These are phyloP conservation scores for Ptilorrhoa leucosticta DNA, from an alignment of 2,113 vertebrate species.

Conservation along the genomic window DNA sequence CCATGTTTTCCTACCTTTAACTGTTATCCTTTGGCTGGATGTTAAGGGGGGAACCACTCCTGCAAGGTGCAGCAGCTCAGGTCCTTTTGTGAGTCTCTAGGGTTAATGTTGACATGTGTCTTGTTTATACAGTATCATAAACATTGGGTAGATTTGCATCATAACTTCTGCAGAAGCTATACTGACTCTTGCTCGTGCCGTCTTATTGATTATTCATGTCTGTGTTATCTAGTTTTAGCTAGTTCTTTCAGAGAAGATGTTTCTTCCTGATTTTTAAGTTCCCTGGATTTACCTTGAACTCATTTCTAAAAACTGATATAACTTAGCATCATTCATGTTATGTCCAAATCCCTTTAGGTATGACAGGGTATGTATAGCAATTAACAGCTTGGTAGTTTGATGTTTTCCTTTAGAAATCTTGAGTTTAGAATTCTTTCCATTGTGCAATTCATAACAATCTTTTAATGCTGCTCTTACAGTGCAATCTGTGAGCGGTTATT, in stretches of 20 bases:
- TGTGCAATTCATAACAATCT: not conserved
- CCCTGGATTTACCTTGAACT: not conserved
- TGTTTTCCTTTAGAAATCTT: not conserved
- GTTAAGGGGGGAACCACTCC: not conserved
- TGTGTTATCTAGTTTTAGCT: not conserved
- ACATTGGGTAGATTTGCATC: not conserved
- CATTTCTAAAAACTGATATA: not conserved
- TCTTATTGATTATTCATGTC: not conserved
- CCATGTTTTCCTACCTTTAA: not conserved
- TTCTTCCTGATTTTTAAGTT: not conserved
- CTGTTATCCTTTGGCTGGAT: not conserved
- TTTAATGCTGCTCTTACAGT: not conserved
- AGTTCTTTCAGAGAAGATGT: not conserved
- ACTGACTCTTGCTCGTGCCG: not conserved
- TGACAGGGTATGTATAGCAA: not conserved
- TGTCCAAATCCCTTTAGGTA: not conserved
- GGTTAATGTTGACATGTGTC: not conserved
- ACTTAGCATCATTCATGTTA: not conserved
- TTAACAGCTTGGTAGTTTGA: not conserved
- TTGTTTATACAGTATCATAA: not conserved
- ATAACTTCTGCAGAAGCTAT: not conserved
- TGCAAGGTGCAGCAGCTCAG: not conserved
- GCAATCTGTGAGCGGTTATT: not conserved
- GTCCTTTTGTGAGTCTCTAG: not conserved
- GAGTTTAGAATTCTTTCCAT: not conserved